Evolutionary conservation across 2,113 vertebrate species (phyloP), one percentile per base, ranked within the genome.

Genomic region (Sinosuthora webbiana): DNA sequence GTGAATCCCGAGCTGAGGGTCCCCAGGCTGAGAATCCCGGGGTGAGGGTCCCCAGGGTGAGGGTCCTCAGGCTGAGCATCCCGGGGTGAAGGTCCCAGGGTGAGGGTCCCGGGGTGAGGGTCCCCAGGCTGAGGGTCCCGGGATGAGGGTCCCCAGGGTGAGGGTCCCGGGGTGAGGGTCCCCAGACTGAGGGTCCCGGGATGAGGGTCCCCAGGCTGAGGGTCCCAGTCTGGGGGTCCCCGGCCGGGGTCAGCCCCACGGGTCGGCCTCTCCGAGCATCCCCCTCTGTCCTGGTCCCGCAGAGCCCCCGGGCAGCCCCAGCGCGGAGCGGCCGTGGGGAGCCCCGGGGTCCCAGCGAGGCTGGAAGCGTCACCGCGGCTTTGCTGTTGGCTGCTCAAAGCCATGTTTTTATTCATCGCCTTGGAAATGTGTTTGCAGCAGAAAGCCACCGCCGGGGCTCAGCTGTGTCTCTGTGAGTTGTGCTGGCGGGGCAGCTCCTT

Each of bases 331-430:
- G 50, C 0, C 13, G 37, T 19, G 31, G 0, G 52, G 41, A 53
- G 47, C 39, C 7, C 16, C 44, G 4, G 64, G 53, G 37, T 62
- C 59, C 59, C 31, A 0, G 56, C 3, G 44, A 0, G 15, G 33
- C 25, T 16, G 63, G 20, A 2, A n/a, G 68, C 7, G 0, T 2
- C 3, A 1, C 8, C 11, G 0, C 31, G 1, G 89, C 65, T 15
- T 56, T 60, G 49, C 81, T 49, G 30, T 3, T 14, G 80, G 16
- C 27, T 16, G 0, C 11, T 33, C 8, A 3, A 27, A 69, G 55
- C 0, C 7, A 1, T 16, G 67, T 5, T 53, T 83, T 60, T 79
- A 49, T 82, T 70, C 81, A 3, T 22, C 23, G 81, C 52, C 4
- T 1, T 4, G 73, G 24, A 13, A 12, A 7, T 5, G 52, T 31